Evolutionary conservation across 2,113 vertebrate genomes (phyloP), one percentile per base, ranked within the genome.

Genomic region (Trogon melanurus): DNA sequence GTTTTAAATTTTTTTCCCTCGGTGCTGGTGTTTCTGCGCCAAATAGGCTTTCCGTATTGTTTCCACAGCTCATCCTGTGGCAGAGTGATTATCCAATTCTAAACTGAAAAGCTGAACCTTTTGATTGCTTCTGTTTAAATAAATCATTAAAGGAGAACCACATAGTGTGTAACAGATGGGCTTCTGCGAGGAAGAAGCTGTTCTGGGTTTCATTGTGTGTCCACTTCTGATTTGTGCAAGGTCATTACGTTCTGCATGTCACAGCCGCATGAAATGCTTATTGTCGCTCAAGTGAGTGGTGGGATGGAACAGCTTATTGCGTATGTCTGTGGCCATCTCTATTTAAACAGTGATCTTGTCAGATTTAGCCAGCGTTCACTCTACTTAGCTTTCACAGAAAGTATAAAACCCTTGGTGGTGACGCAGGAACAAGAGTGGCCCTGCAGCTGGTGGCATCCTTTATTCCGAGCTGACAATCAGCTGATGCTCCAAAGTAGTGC

Each of bases 61-160:
- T 96, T 89, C 66, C 81, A 5, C 25, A 53, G 34, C 45, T 91
- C 16, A 25, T 88, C 47, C 70, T 69, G 11, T 34, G 26, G 82
- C 47, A 80, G 47, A 79, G 51, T 2, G 1, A 67, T 81, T 88
- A 89, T 75, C 45, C 70, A n/a, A 32, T 75, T 60, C 61, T 81
- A 29, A 85, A 72, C 41, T 81, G 67, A 71, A 54, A 75, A 81
- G 36, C 66, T 83, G 62, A 85, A 86, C 45, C 26, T 91, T 91
- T 82, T 84, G 56, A 67, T 92, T 92, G 34, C 41, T 79, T 78
- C 64, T 85, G 11, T 84, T 96, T 74, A 71, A 95, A 94, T 78
- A 91, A 95, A 90, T 91, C 57, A 70, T 95, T 95, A 75, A 86
- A 88, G 66, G 41, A 88, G 69, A 89, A 29, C 70, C 45, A 48